Percentiles rank a stretch among this genome's conserved stretches.
Conservation (phyloP, 2,888 invertebrate species). For the Polyommatus iphigenia region DNA sequence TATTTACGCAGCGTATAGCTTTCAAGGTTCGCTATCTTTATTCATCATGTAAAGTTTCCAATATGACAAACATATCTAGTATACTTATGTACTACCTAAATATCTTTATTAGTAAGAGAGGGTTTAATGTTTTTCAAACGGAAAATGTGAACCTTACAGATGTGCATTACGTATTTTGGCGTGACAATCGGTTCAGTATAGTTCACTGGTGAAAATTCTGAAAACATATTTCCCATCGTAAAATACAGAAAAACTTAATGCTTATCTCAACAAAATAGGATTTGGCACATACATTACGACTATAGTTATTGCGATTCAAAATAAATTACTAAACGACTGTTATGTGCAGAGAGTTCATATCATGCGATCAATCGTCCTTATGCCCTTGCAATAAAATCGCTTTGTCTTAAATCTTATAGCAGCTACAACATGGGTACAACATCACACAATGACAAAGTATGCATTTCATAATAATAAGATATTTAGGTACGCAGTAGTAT, state of each 20-base stretch:
- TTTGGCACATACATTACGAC: constrained; percentile 17
- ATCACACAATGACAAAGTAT: background rate
- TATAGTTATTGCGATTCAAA: constrained; percentile 8
- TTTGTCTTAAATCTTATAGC: background rate
- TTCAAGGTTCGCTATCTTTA: background rate
- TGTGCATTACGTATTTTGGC: constrained; percentile 9
- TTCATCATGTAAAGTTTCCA: background rate
- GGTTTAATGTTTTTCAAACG: background rate
- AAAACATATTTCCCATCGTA: background rate
- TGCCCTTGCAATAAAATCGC: background rate
- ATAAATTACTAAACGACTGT: background rate
- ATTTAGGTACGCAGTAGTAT: no score
- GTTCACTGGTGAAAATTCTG: background rate
- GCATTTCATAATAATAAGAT: no score
- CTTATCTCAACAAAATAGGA: background rate
- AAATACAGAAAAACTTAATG: constrained; percentile 12
- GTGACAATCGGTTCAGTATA: background rate
- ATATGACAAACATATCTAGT: background rate
- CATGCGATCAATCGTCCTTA: background rate
- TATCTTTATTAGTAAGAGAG: background rate
- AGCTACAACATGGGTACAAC: background rate
- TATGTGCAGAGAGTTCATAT: background rate
- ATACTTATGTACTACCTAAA: no score
- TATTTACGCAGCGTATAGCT: background rate
- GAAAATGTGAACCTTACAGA: background rate